phyloP scores from a whole-genome alignment of 53 echinoderm and acorn worm species.

The Astropecten irregularis region DNA sequence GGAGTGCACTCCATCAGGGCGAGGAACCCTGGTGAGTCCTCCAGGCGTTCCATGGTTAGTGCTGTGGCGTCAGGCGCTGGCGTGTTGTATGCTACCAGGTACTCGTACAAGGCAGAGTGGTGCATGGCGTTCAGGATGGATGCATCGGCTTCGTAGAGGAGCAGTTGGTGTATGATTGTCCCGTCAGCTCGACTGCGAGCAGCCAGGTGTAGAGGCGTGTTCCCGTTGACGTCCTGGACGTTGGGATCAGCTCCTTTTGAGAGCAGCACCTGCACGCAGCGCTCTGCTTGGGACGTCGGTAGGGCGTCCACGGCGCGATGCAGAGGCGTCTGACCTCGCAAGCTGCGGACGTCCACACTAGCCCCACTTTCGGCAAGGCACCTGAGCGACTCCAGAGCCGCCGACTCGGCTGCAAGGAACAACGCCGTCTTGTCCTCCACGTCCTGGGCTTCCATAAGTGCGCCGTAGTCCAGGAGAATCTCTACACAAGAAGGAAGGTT shows the following conservation, averaged over 20 bases:
- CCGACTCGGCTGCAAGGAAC: conserved; percentile 26
- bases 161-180: conserved; percentile 42
- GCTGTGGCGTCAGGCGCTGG: conserved; percentile 2
- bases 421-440: conserved; percentile 26
- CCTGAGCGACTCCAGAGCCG: background rate
- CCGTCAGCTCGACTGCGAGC: conserved; percentile 24
- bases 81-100: conserved; percentile 38
- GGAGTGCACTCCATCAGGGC: conserved; percentile 36
- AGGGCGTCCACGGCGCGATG: conserved; percentile 35
- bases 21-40: conserved; percentile 15
- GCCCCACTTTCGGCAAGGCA: conserved; percentile 11
- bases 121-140: conserved; percentile 50
- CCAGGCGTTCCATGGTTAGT: conserved; percentile 11
- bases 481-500: conserved; percentile 19
- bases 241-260: conserved; percentile 34
- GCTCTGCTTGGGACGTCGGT: conserved; percentile 17
- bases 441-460: conserved; percentile 15
- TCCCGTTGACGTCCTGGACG: conserved; percentile 49
- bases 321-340: conserved; percentile 15
- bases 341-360: background rate
- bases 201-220: conserved; percentile 77
- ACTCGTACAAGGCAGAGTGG: conserved; percentile 51
- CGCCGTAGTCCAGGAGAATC: conserved; percentile 35
- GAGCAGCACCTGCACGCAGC: conserved; percentile 30
- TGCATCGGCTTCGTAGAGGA: conserved; percentile 56